Evolutionary conservation across 2,797 vertebrate species (phyloP).

Genomic region (Acanthurus lineatus): DNA sequence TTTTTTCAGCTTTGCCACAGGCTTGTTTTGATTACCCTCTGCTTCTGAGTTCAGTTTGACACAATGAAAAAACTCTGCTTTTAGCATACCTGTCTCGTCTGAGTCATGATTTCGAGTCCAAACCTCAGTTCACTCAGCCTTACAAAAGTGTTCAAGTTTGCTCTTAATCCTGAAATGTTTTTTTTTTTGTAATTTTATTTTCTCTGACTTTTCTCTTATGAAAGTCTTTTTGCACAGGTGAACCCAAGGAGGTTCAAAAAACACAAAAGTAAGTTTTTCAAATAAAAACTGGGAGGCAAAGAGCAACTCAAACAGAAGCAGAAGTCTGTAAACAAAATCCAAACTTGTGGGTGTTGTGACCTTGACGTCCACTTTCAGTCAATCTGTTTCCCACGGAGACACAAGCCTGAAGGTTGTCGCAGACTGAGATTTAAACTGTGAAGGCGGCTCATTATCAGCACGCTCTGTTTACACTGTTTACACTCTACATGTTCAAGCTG

Average conservation of each 20-base stretch:
- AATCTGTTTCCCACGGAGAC: too few species aligned
- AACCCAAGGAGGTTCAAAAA: too few species aligned
- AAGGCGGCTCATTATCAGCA: slow-evolving; percentile 1
- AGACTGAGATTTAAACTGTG: background rate
- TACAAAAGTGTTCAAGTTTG: background rate
- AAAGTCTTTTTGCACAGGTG: too few species aligned
- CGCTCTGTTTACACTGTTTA: background rate
- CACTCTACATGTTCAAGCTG: too few species aligned
- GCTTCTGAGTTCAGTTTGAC: background rate
- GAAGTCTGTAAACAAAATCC: background rate
- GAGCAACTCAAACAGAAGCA: background rate
- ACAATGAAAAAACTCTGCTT: background rate
- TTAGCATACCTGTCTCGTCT: background rate
- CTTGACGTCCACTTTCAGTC: background rate
- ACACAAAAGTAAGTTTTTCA: too few species aligned
- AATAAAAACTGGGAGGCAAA: too few species aligned
- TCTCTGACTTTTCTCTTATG: background rate
- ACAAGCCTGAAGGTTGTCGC: background rate
- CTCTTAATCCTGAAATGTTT: background rate
- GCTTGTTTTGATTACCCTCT: background rate
- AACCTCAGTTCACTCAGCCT: background rate
- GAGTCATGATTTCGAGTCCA: background rate
- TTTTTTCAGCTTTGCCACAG: background rate
- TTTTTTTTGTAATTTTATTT: background rate
- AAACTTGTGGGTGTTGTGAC: background rate